Conservation (phyloP, 2,888 invertebrate species). For the Drosophila robusta region DNA sequence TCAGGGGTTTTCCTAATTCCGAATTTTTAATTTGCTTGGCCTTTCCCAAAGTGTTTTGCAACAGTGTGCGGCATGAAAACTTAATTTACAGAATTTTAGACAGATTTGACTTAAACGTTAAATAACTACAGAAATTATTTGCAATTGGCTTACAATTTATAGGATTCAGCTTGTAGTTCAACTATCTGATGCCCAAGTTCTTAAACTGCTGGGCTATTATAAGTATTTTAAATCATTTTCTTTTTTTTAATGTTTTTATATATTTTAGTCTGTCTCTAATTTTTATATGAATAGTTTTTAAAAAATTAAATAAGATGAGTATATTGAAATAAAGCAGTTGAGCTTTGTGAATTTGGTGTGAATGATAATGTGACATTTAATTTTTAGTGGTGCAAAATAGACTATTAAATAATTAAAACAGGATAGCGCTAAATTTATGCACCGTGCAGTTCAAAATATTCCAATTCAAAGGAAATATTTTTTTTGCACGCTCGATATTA, state of each 20-base stretch:
- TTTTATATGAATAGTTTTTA: too few relatives aligned
- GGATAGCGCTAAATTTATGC: too few relatives aligned
- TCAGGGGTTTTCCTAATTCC: slow-evolving; percentile 8
- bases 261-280: too few relatives aligned
- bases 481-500: neutral
- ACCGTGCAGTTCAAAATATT: too few relatives aligned
- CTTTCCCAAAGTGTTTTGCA: slow-evolving; percentile 24
- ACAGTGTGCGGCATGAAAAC: neutral
- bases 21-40: slow-evolving; percentile 25
- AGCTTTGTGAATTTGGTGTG: neutral
- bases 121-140: neutral
- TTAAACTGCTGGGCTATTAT: neutral
- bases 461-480: neutral
- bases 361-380: too few relatives aligned
- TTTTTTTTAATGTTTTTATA: neutral
- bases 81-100: neutral
- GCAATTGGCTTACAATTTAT: neutral
- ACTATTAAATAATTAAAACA: too few relatives aligned
- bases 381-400: too few relatives aligned
- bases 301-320: too few relatives aligned
- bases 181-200: neutral
- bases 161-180: neutral
- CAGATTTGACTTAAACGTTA: neutral
- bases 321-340: neutral
- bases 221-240: neutral